Conservation (phyloP, 2,113 vertebrate genomes). For the Catharus minimus region DNA sequence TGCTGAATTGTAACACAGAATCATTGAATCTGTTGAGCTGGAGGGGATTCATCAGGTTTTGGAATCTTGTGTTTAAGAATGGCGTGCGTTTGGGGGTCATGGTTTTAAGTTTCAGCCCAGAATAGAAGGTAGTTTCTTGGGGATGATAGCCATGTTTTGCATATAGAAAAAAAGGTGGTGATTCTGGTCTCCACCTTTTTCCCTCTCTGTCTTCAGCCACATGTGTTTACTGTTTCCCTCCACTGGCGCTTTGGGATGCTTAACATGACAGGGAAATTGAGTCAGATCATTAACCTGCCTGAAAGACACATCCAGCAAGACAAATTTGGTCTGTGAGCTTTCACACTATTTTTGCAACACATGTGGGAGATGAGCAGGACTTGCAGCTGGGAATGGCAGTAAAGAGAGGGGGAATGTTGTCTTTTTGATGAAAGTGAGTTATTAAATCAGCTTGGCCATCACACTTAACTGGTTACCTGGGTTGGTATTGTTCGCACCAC, state of each 20-base stretch:
- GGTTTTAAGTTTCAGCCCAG: neutral
- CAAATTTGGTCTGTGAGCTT: neutral
- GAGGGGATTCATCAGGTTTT: neutral
- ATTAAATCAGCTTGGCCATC: neutral
- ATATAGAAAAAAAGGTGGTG: neutral
- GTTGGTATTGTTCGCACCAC: neutral
- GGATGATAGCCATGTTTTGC: neutral
- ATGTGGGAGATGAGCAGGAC: neutral
- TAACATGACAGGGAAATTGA: neutral
- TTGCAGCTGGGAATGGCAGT: neutral
- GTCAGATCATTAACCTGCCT: neutral
- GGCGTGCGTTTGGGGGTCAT: neutral
- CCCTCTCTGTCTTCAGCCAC: neutral
- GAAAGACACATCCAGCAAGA: neutral
- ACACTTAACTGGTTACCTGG: neutral
- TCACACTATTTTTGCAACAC: neutral
- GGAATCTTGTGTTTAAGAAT: neutral
- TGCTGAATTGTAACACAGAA: neutral
- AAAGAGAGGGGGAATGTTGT: neutral
- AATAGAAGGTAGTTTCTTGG: neutral
- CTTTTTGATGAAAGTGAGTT: neutral
- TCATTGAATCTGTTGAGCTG: neutral
- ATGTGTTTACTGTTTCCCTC: neutral
- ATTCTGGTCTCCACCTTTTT: neutral
- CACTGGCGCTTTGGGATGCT: fast-evolving